phyloP scores from a whole-genome alignment of 2,888 invertebrate species.

The Agrotis ipsilon region DNA sequence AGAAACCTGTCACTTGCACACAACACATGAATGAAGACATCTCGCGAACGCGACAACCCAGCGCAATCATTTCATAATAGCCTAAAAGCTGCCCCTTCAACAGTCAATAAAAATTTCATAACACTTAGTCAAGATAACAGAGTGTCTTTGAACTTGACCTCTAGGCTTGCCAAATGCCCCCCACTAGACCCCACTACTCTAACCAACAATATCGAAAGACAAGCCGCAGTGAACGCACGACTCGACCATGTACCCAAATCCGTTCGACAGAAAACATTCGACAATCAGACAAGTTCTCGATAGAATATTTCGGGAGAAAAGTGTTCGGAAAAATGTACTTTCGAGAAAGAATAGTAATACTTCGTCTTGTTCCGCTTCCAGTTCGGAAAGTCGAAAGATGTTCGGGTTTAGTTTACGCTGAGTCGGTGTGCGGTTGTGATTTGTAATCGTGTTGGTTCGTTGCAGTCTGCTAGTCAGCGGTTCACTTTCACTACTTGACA shows the following conservation, averaged over 20 bases:
- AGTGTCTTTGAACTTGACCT: constrained; percentile 73
- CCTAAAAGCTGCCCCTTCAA: constrained; percentile 38
- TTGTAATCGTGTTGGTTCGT: constrained; percentile 61
- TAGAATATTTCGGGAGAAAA: constrained; percentile 88
- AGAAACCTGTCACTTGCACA: neutral
- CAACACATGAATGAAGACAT: constrained; percentile 55
- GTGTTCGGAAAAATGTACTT: constrained; percentile 74
- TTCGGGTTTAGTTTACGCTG: constrained; percentile 65
- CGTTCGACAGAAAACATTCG: constrained; percentile 93
- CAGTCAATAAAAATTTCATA: constrained; percentile 62
- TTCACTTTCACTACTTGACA: constrained; percentile 62
- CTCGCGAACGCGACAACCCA: constrained; percentile 5
- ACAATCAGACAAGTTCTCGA: constrained; percentile 93
- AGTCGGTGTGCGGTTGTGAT: constrained; percentile 54
- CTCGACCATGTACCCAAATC: constrained; percentile 92
- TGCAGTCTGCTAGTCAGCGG: constrained; percentile 56
- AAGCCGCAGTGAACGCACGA: constrained; percentile 72
- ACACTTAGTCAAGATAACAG: constrained; percentile 54
- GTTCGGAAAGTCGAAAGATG: constrained; percentile 60
- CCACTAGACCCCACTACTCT: constrained; percentile 53
- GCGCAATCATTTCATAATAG: constrained; percentile 63
- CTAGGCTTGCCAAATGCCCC: constrained; percentile 68
- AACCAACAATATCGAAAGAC: constrained; percentile 66
- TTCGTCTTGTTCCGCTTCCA: constrained; percentile 72
- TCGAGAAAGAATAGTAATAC: constrained; percentile 76